Evolutionary conservation across 92 coral and sea anemone genomes (phyloP), one percentile per base, ranked within the genome.

Genomic region (Hydrozoanthus gracilis): DNA sequence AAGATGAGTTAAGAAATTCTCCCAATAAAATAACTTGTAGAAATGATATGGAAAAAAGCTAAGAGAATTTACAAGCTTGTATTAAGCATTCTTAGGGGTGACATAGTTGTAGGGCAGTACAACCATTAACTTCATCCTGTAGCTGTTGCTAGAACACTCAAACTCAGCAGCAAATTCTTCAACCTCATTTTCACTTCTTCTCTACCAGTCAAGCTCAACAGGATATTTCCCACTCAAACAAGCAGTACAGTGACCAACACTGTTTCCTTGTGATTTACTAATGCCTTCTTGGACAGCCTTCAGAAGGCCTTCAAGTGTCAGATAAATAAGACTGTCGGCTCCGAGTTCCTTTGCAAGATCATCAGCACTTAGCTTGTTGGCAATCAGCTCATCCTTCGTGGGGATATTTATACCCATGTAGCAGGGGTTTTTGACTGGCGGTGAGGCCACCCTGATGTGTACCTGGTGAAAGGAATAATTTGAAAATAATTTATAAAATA

Each of bases 331-430:
- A 77, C 99, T 96, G 66, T 95, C 98, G 1, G 98, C 99, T 35
- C 96, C 98, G 44, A 96, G 62, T 45, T 86, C 87, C 52, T 73
- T 82, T 1, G 96, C 99, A 4, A 95, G 88, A 72, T 92, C 92
- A 51, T 93, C 94, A 2, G 96, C 94, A 74, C 77, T 89, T 85
- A 90, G 64, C 73, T 88, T 92, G 92, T 96, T 95, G 13, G 99
- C 99, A 73, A 96, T 94, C 9, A 96, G 92, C 77, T 96, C 99
- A 80, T 96, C 98, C 82, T 50, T 88, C 4, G 99, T 96, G 1
- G 99, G 99, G 64, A 96, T 96, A 78, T 96, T 96, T 87, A 96
- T 95, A 13, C 99, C 99, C 99, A 96, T 96, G 89, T 93, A 95
- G 78, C 99, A 96, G 11, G 99, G 99, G 62, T 92, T 72, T 91